Evolutionary conservation across 2,888 invertebrate species (phyloP), one percentile per base, ranked within the genome.

Genomic region (Mythimna lalbum): DNA sequence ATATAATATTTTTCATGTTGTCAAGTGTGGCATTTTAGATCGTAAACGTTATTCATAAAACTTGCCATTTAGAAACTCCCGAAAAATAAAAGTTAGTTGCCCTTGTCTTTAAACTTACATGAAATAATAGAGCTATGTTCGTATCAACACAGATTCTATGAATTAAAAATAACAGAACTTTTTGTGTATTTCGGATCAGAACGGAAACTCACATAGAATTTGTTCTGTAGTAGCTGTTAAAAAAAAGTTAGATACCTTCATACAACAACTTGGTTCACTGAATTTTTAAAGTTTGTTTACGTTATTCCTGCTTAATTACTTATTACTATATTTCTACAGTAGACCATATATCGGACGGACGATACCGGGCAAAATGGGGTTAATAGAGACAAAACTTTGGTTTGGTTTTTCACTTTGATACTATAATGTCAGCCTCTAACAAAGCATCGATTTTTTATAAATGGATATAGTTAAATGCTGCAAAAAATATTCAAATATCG

Each of bases 301-400:
- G 9, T 33, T 21, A 52, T 21, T 60, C 7, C 6, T 21, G 14
- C 49, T 56, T 14, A 14, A 23, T 23, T 55, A 43, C 4, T 4
- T 3, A 27, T 10, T 47, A 33, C 27, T 33, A 19, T 33, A 19
- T 43, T 27, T 75, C 43, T 21, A 10, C 0, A 31, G 36, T 12
- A 53, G 19, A 59, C n/a, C n/a, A 39, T 31, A 59, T 76, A 68
- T 23, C 39, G n/a, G 33, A 31, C 21, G n/a, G n/a, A n/a, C n/a
- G n/a, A n/a, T n/a, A n/a, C n/a, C n/a, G n/a, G n/a, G n/a, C n/a
- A n/a, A n/a, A n/a, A n/a, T n/a, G n/a, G n/a, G n/a, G n/a, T n/a
- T n/a, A n/a, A n/a, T n/a, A n/a, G n/a, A n/a, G n/a, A n/a, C n/a
- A n/a, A n/a, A n/a, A n/a, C n/a, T n/a, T n/a, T n/a, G n/a, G n/a